phyloP scores from a whole-genome alignment of 2,113 vertebrate species.

The Entomyzon cyanotis region DNA sequence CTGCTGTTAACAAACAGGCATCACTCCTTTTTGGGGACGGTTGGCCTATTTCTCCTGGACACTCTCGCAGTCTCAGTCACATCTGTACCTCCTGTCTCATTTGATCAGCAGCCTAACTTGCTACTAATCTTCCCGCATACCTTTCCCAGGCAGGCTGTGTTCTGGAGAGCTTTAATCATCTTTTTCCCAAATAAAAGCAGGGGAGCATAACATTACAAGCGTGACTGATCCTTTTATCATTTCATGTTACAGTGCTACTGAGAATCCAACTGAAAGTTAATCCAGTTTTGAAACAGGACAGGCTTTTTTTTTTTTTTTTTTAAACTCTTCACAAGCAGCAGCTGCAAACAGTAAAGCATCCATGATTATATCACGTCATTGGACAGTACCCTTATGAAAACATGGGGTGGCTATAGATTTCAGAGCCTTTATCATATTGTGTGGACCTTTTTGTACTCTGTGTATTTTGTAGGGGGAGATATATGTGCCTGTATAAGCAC shows the following conservation, averaged over 20 bases:
- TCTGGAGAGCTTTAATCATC: slow-evolving; percentile 26
- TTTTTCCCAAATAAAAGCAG: slow-evolving; percentile 35
- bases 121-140: slow-evolving; percentile 5
- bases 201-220: neutral
- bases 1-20: neutral
- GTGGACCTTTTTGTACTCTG: neutral
- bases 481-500: neutral
- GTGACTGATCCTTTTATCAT: slow-evolving; percentile 24
- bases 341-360: slow-evolving; percentile 10
- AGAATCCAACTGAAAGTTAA: neutral
- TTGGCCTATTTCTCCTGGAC: neutral
- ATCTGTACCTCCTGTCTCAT: neutral
- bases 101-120: slow-evolving; percentile 14
- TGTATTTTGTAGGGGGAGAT: neutral
- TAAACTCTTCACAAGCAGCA: neutral
- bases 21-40: neutral
- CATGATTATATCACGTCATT: neutral
- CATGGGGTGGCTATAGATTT: neutral
- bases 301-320: neutral
- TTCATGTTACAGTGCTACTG: neutral
- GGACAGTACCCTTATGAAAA: neutral
- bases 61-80: neutral
- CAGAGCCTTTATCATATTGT: neutral
- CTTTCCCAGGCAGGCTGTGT: neutral
- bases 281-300: neutral